A percentile compares a stretch with the other conserved stretches of the same genome.
Evolutionary conservation across 2,113 vertebrate genomes (phyloP).

Genomic region (Hippocampus abdominalis): DNA sequence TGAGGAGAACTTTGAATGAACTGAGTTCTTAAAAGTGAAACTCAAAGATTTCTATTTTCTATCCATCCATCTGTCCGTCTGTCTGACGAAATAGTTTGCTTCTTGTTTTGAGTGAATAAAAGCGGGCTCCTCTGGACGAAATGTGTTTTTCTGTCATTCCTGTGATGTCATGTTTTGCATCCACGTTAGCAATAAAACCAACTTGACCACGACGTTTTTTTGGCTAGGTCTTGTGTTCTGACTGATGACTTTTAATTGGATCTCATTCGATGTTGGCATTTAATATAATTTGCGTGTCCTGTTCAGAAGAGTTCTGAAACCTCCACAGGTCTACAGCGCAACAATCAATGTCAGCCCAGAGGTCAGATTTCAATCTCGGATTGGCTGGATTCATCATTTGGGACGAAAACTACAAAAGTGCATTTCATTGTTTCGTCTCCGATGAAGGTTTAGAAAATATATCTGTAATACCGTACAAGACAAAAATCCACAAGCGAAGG

Average conservation of each 20-base stretch:
- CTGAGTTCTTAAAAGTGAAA: too few relatives aligned
- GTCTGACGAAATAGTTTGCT: too few relatives aligned
- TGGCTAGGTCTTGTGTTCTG: neutral
- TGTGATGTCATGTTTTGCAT: neutral
- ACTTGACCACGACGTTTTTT: neutral
- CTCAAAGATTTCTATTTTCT: neutral
- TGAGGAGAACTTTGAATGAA: too few relatives aligned
- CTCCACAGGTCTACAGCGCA: neutral
- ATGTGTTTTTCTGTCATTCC: neutral
- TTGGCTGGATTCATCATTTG: too few relatives aligned
- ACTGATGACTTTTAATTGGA: neutral
- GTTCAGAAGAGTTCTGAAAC: neutral
- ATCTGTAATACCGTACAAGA: neutral
- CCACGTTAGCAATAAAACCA: neutral
- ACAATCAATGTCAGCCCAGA: neutral
- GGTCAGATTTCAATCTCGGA: too few relatives aligned
- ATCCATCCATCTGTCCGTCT: neutral
- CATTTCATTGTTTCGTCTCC: too few relatives aligned
- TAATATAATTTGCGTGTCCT: neutral
- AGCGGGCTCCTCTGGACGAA: neutral
- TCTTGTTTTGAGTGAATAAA: neutral
- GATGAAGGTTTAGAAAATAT: too few relatives aligned
- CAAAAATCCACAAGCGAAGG: neutral
- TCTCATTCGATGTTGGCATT: neutral
- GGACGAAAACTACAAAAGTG: too few relatives aligned